A percentile compares a stretch with the other conserved stretches of the same genome.
phyloP scores from a whole-genome alignment of 1,140 invertebrate species.

The Drosophila simulans region DNA sequence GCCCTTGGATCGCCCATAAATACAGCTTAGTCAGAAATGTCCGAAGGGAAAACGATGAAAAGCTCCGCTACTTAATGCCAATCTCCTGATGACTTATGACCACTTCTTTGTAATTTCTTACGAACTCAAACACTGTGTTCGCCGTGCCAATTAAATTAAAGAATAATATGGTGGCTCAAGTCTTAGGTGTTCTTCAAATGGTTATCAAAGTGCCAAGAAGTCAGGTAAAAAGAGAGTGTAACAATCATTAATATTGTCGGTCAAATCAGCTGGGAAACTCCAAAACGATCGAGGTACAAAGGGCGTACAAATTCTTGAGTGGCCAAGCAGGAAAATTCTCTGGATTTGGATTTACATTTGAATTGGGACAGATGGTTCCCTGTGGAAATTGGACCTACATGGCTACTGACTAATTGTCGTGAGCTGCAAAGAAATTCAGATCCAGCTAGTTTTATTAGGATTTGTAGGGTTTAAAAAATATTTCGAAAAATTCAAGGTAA shows the following conservation, averaged over 20 bases:
- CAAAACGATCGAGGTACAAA: neutral
- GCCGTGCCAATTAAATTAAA: too few relatives aligned
- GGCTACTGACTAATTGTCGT: neutral
- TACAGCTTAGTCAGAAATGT: slow-evolving; percentile 13
- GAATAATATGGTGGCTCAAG: too few relatives aligned
- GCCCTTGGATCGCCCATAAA: slow-evolving; percentile 19
- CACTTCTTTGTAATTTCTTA: too few relatives aligned
- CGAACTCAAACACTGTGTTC: too few relatives aligned
- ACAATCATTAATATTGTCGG: neutral
- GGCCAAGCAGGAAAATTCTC: neutral
- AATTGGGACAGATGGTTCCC: neutral
- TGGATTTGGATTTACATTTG: neutral
- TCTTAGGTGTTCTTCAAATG: too few relatives aligned
- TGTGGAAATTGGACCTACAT: neutral
- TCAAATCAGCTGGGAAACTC: neutral
- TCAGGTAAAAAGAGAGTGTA: neutral
- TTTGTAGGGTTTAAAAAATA: slow-evolving; percentile 1
- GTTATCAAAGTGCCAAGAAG: too few relatives aligned
- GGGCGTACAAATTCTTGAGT: neutral
- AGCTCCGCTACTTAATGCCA: neutral
- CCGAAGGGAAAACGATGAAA: neutral
- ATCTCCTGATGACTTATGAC: neutral
- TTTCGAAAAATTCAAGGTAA: too few relatives aligned
- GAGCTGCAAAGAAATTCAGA: neutral
- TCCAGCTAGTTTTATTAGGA: slow-evolving; percentile 24